Conservation (phyloP, 2,888 invertebrate species). For the Drosophila meridiana region DNA sequence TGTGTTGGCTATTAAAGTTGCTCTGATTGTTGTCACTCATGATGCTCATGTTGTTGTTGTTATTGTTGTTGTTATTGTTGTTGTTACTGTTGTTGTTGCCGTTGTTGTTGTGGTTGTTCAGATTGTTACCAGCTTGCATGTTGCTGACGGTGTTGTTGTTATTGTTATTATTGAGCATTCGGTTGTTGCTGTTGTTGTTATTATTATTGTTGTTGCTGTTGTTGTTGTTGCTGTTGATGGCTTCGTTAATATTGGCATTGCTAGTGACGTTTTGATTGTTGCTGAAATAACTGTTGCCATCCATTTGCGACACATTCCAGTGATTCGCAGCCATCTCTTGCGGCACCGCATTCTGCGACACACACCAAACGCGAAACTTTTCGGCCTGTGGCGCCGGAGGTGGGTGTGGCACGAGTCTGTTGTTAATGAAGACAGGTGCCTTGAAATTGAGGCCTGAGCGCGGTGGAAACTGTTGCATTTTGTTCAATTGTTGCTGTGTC, state of each 20-base stretch:
- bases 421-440: conserved; percentile 9
- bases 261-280: not conserved
- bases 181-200: not conserved
- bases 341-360: conserved; percentile 12
- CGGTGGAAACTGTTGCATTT: conserved; percentile 3
- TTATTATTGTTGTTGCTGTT: not conserved
- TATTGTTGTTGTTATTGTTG: not conserved
- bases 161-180: not conserved
- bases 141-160: not conserved
- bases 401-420: not conserved
- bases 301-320: conserved; percentile 7
- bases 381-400: not conserved
- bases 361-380: conserved; percentile 29
- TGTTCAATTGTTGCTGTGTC: not conserved
- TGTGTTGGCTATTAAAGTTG: not conserved
- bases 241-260: not conserved
- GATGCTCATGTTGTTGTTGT: not conserved
- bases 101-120: not conserved
- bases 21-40: not conserved
- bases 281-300: not conserved
- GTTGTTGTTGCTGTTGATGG: not conserved
- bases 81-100: not conserved
- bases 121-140: not conserved
- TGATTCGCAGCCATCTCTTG: conserved; percentile 9
- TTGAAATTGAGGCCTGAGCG: conserved; percentile 10